phyloP scores from a whole-genome alignment of 1,140 invertebrate genomes.

The Triops cancriformis region DNA sequence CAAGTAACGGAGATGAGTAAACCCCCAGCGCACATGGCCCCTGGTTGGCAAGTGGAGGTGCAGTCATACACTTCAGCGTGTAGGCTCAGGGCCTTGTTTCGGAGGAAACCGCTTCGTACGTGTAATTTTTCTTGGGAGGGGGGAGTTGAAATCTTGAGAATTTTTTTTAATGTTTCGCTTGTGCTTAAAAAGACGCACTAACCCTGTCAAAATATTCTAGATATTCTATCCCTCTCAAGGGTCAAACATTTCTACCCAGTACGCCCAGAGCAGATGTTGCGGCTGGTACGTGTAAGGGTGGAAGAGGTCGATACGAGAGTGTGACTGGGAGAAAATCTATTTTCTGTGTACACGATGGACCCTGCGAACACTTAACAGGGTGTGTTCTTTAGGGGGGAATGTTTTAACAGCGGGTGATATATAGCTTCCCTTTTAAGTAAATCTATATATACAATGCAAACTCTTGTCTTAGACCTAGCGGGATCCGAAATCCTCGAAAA shows the following conservation, averaged over 20 bases:
- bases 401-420: too few relatives aligned
- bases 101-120: background rate
- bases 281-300: background rate
- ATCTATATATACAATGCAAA: too few relatives aligned
- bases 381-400: too few relatives aligned
- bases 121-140: background rate
- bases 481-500: too few relatives aligned
- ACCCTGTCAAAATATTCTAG: background rate
- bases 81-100: too few relatives aligned
- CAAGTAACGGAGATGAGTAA: too few relatives aligned
- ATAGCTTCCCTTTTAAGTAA: too few relatives aligned
- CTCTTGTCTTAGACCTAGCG: too few relatives aligned
- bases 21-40: too few relatives aligned
- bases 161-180: background rate
- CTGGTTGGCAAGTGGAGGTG: too few relatives aligned
- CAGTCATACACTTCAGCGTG: too few relatives aligned
- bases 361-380: background rate
- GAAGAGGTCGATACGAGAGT: background rate
- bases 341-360: background rate
- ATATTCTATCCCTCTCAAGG: background rate
- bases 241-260: background rate
- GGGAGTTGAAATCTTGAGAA: background rate
- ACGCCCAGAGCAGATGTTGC: background rate
- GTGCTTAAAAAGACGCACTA: background rate
- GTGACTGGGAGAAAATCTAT: background rate